Evolutionary conservation across 92 coral and sea anemone species (phyloP).

Genomic region (Zoanthus sociatus): DNA sequence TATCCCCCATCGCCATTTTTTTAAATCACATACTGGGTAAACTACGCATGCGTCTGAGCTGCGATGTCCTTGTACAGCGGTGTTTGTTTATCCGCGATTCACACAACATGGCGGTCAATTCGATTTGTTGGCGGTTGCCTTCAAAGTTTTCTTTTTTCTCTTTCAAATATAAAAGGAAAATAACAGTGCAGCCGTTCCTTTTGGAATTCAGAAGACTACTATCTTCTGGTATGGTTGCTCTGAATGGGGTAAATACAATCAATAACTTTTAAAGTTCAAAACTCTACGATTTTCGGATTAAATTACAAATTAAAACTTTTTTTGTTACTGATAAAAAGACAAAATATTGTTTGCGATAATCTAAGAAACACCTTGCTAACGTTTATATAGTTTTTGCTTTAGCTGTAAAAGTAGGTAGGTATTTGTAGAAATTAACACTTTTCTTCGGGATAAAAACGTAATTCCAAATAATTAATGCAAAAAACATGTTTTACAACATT

Average conservation of each 20-base stretch:
- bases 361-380: too few species aligned
- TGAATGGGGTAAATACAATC: conserved; percentile 66
- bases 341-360: neutral
- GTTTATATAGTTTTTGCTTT: neutral
- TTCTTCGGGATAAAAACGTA: too few species aligned
- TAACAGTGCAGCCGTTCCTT: conserved; percentile 71
- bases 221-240: conserved; percentile 67
- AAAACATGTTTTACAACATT: too few species aligned
- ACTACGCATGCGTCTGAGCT: conserved; percentile 3
- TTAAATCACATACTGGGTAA: neutral
- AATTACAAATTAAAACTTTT: too few species aligned
- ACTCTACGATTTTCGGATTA: neutral
- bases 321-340: conserved; percentile 15
- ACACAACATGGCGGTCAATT: conserved; percentile 93
- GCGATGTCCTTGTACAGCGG: conserved; percentile 32
- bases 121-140: conserved; percentile 88
- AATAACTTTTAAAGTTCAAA: neutral
- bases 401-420: too few species aligned
- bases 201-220: conserved; percentile 82
- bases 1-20: conserved; percentile 43
- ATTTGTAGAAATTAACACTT: too few species aligned
- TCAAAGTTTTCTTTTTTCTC: conserved; percentile 80
- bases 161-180: conserved; percentile 62
- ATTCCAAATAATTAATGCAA: too few species aligned
- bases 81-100: conserved; percentile 57